Evolutionary conservation across 1,140 invertebrate species (phyloP).

Genomic region (Drosophila sproati): DNA sequence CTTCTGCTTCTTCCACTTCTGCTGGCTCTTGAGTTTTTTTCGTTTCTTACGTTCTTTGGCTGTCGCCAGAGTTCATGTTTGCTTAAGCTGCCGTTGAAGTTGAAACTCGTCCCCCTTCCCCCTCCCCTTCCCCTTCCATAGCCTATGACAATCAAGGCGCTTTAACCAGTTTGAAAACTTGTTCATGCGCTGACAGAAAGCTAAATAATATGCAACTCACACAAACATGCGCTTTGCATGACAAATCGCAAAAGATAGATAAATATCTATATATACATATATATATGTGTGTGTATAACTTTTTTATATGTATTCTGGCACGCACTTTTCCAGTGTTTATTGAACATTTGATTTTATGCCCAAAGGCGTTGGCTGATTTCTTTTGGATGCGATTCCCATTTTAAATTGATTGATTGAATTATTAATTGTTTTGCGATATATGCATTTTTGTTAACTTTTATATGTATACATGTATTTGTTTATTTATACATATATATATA

Average conservation of each 20-base stretch:
- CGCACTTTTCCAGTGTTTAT: slow-evolving; percentile 41
- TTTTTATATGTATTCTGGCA: slow-evolving; percentile 41
- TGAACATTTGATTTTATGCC: slow-evolving; percentile 25
- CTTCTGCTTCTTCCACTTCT: slow-evolving; percentile 4
- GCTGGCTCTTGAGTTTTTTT: slow-evolving; percentile 37
- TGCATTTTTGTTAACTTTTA: too few relatives aligned
- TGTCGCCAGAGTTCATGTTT: slow-evolving; percentile 71
- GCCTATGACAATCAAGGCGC: not conserved
- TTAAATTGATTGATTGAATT: too few relatives aligned
- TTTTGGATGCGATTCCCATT: too few relatives aligned
- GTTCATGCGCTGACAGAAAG: slow-evolving; percentile 49
- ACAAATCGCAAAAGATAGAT: slow-evolving; percentile 25
- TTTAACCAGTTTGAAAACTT: slow-evolving; percentile 56
- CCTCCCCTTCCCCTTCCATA: not conserved
- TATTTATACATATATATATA: too few relatives aligned
- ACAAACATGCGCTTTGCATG: slow-evolving; percentile 52
- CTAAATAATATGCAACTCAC: slow-evolving; percentile 31
- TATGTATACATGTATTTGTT: too few relatives aligned
- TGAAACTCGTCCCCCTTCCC: not conserved
- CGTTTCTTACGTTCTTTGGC: slow-evolving; percentile 41
- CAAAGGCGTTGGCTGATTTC: too few relatives aligned
- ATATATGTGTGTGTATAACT: not conserved
- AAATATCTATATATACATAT: not conserved
- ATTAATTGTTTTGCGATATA: too few relatives aligned
- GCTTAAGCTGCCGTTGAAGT: slow-evolving; percentile 54